phyloP scores from a whole-genome alignment of 2,888 invertebrate genomes.

The Hirtodrosophila confusa region DNA sequence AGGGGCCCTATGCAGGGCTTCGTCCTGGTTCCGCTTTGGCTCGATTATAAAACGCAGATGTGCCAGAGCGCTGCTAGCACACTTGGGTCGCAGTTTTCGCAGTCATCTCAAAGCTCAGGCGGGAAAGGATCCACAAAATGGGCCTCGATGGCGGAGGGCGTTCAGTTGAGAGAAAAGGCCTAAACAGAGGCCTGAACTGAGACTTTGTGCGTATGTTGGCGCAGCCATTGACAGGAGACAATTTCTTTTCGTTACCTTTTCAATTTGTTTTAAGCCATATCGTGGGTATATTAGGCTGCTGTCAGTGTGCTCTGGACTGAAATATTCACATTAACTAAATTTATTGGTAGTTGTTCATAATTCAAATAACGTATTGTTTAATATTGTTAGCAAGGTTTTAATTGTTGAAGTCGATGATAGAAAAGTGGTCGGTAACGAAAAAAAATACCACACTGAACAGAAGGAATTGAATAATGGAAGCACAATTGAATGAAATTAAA shows the following conservation, averaged over 20 bases:
- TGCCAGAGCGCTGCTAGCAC: constrained; percentile 54
- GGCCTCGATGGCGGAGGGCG: constrained; percentile 13
- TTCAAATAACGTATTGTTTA: too few species aligned
- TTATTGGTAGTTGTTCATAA: too few species aligned
- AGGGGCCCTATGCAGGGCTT: constrained; percentile 20
- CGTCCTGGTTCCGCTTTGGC: constrained; percentile 40
- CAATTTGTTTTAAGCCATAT: not conserved
- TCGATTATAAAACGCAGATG: constrained; percentile 76
- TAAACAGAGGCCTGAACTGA: constrained; percentile 5
- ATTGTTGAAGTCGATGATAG: too few species aligned
- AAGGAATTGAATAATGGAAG: too few species aligned
- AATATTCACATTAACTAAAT: too few species aligned
- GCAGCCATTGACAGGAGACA: constrained; percentile 58
- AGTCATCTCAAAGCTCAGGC: constrained; percentile 13
- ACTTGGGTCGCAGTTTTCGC: constrained; percentile 30
- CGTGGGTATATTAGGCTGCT: constrained; percentile 8
- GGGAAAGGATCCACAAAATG: not conserved
- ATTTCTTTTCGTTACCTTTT: constrained; percentile 26
- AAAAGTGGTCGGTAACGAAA: too few species aligned
- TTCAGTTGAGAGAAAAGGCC: constrained; percentile 7
- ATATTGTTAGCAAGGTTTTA: too few species aligned
- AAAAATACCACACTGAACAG: too few species aligned
- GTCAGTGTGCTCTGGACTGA: not conserved
- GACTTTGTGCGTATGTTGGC: constrained; percentile 39
- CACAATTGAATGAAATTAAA: too few species aligned